These are phyloP conservation scores for Haliclona indistincta DNA, from an alignment of 37 sponge, comb jelly and placozoan species.

Conservation along the genomic window DNA sequence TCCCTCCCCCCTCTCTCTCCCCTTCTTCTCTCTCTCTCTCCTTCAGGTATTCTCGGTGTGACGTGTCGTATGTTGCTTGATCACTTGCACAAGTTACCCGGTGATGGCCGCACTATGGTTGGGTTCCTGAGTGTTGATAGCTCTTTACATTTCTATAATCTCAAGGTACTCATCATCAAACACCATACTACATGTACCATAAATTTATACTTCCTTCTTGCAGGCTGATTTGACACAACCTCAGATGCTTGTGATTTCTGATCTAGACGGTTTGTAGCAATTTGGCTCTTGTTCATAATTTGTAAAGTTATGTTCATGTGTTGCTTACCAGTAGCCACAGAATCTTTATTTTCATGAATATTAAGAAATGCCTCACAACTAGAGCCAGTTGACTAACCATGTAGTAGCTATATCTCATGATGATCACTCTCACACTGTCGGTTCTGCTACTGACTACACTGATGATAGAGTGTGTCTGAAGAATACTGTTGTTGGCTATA, in stretches of 20 bases:
- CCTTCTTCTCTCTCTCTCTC: no score
- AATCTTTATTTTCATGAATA: no score
- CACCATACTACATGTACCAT: background rate
- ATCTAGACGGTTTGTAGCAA: constrained; percentile 59
- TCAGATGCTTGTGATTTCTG: constrained; percentile 90
- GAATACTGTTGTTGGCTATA: no score
- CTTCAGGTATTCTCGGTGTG: constrained; percentile 64
- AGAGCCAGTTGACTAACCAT: no score
- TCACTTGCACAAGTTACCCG: constrained; percentile 74
- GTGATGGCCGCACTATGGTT: constrained; percentile 88
- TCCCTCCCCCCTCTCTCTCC: no score
- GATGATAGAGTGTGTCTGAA: no score
- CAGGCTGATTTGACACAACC: constrained; percentile 78
- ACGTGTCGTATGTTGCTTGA: constrained; percentile 77
- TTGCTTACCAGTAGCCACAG: no score
- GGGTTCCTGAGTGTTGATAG: constrained; percentile 86
- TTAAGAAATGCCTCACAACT: no score
- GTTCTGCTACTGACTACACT: no score
- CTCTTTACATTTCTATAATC: constrained; percentile 90
- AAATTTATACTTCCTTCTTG: background rate
- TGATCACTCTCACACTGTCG: no score
- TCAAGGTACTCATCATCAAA: constrained; percentile 37
- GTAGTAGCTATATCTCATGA: no score
- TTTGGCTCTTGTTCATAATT: background rate
- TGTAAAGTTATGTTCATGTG: constrained; percentile 4